Percentiles rank a stretch among this genome's conserved stretches.
These are phyloP conservation scores for Mycogona germanica DNA, from an alignment of 2,888 invertebrate species.

Conservation along the genomic window DNA sequence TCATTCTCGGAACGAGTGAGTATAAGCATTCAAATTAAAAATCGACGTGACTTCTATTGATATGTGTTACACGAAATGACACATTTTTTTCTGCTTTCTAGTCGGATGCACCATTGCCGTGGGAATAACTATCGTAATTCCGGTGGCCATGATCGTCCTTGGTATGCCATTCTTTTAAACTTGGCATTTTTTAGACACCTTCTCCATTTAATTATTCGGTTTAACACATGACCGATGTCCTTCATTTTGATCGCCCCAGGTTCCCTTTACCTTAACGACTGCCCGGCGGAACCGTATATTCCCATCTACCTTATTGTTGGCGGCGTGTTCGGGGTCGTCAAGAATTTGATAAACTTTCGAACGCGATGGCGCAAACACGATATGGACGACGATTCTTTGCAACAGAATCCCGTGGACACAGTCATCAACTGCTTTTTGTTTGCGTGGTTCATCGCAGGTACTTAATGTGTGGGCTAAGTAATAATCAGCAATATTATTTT, in stretches of 20 bases:
- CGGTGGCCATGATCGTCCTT: slow-evolving; percentile 54
- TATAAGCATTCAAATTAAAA: background rate
- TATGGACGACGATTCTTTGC: slow-evolving; percentile 40
- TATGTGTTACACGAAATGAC: background rate
- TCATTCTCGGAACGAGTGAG: slow-evolving; percentile 48
- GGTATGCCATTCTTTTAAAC: slow-evolving; percentile 38
- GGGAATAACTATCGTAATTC: slow-evolving; percentile 48
- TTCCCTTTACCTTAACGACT: slow-evolving; percentile 48
- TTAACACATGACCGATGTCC: background rate
- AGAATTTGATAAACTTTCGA: slow-evolving; percentile 46
- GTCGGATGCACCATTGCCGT: slow-evolving; percentile 52
- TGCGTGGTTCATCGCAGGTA: slow-evolving; percentile 58
- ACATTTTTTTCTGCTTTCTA: slow-evolving; percentile 32
- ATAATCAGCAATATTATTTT: no score
- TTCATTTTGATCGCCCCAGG: slow-evolving; percentile 29
- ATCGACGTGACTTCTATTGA: background rate
- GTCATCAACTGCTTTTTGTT: slow-evolving; percentile 50
- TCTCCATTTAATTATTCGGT: background rate
- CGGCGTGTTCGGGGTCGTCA: slow-evolving; percentile 50
- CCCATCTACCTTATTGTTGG: slow-evolving; percentile 55
- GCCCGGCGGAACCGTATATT: slow-evolving; percentile 51
- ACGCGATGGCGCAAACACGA: slow-evolving; percentile 42
- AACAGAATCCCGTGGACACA: slow-evolving; percentile 36
- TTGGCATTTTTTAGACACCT: background rate
- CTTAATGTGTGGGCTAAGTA: no score